A percentile compares a stretch with the other conserved stretches of the same genome.
These are phyloP conservation scores for Chironomus tepperi DNA, from an alignment of 1,140 invertebrate species.

Conservation along the genomic window DNA sequence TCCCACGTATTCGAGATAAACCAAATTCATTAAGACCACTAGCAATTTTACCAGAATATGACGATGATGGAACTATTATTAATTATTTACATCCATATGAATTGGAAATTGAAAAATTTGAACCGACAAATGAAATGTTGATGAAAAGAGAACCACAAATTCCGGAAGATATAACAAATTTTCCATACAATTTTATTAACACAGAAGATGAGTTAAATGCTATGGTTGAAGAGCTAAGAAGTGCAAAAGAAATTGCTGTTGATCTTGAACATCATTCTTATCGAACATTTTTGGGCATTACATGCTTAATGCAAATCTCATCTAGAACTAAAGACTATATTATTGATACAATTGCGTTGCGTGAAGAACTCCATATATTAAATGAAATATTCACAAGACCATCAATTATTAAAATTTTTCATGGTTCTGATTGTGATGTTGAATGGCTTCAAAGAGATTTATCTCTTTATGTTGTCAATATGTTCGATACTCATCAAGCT, in stretches of 20 bases:
- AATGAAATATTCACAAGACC: constrained; percentile 92
- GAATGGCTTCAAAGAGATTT: constrained; percentile 94
- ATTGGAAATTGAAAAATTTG: constrained; percentile 68
- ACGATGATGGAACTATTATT: constrained; percentile 49
- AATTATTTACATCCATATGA: constrained; percentile 81
- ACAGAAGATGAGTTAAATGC: constrained; percentile 57
- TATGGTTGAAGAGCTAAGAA: constrained; percentile 53
- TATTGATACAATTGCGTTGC: constrained; percentile 75
- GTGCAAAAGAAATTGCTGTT: constrained; percentile 63
- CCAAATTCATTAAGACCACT: constrained; percentile 81
- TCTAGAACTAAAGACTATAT: constrained; percentile 80
- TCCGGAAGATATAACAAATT: constrained; percentile 49
- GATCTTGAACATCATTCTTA: constrained; percentile 88
- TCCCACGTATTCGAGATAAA: constrained; percentile 76
- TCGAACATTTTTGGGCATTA: constrained; percentile 72
- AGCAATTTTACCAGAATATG: constrained; percentile 56
- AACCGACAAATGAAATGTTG: constrained; percentile 45
- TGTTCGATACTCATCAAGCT: constrained; percentile 94
- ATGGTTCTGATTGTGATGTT: constrained; percentile 84
- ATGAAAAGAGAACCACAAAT: constrained; percentile 35
- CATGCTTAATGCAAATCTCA: constrained; percentile 93
- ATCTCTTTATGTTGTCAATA: constrained; percentile 89
- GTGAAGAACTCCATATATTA: constrained; percentile 71
- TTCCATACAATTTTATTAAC: constrained; percentile 58
- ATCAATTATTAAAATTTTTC: constrained; percentile 87